A percentile compares a stretch with the other conserved stretches of the same genome.
These are phyloP conservation scores for Drosophila rubida DNA, from an alignment of 2,888 invertebrate species.

Conservation along the genomic window DNA sequence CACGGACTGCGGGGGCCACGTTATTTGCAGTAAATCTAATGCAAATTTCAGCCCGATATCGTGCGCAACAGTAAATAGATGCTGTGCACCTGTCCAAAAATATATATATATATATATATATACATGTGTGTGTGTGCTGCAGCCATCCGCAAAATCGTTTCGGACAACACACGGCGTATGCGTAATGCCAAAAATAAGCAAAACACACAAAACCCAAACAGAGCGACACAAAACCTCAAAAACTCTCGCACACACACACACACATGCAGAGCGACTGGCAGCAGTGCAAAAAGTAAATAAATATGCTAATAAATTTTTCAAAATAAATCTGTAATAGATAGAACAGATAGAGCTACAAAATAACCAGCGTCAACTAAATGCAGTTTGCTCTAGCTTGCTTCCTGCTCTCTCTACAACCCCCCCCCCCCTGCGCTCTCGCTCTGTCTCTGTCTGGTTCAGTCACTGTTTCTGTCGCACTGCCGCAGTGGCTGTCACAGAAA, in stretches of 20 bases:
- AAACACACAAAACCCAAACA: conserved; percentile 57
- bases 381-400: conserved; percentile 30
- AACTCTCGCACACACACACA: conserved; percentile 17
- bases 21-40: conserved; percentile 48
- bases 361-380: conserved; percentile 66
- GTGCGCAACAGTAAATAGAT: conserved; percentile 4
- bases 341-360: conserved; percentile 73
- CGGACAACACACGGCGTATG: conserved; percentile 57
- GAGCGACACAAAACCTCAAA: conserved; percentile 50
- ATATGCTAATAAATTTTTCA: conserved; percentile 79
- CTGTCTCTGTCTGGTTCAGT: not conserved
- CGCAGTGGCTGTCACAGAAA: conserved; percentile 40
- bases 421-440: not conserved
- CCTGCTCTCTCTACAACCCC: not conserved
- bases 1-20: not conserved
- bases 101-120: too few relatives aligned
- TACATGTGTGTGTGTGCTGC: not conserved
- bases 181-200: conserved; percentile 74
- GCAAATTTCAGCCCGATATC: conserved; percentile 52
- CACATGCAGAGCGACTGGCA: conserved; percentile 4
- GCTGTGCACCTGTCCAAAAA: conserved; percentile 4
- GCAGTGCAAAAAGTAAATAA: conserved; percentile 66
- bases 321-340: conserved; percentile 79
- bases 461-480: not conserved
- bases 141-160: conserved; percentile 39